Evolutionary conservation across 2,113 vertebrate species (phyloP).

Genomic region (Nyctereutes procyonoides): DNA sequence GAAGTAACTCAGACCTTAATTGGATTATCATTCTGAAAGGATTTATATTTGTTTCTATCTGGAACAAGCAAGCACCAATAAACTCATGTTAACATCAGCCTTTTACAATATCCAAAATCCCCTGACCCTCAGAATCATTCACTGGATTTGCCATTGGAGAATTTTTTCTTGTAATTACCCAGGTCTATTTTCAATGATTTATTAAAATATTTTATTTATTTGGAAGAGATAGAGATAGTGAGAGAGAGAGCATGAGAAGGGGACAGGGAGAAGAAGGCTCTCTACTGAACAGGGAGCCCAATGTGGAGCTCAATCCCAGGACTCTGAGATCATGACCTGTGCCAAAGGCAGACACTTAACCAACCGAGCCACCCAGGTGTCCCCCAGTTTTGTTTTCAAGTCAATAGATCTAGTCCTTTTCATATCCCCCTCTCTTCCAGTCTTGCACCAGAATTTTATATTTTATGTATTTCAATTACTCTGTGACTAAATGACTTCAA

Average conservation of each 20-base stretch:
- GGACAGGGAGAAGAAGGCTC: too few species aligned
- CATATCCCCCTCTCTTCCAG: not conserved
- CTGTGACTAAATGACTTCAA: not conserved
- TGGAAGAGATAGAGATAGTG: too few species aligned
- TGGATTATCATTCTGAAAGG: not conserved
- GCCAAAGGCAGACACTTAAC: too few species aligned
- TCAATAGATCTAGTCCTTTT: not conserved
- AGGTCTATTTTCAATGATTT: not conserved
- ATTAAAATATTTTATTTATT: too few species aligned
- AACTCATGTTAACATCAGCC: too few species aligned
- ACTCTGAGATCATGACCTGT: too few species aligned
- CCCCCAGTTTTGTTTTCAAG: not conserved
- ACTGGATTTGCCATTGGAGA: not conserved
- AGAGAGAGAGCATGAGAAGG: too few species aligned
- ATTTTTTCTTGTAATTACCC: not conserved
- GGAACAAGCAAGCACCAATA: not conserved
- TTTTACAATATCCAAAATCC: not conserved
- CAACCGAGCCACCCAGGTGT: too few species aligned
- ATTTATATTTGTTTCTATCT: not conserved
- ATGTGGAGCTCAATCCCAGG: too few species aligned
- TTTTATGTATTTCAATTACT: not conserved
- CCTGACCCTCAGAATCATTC: not conserved
- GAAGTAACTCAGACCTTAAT: not conserved
- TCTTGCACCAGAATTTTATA: not conserved
- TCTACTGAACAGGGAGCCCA: too few species aligned